Base-by-base conservation (phyloP, 2,113 vertebrate species). In the Scomber colias region DNA sequence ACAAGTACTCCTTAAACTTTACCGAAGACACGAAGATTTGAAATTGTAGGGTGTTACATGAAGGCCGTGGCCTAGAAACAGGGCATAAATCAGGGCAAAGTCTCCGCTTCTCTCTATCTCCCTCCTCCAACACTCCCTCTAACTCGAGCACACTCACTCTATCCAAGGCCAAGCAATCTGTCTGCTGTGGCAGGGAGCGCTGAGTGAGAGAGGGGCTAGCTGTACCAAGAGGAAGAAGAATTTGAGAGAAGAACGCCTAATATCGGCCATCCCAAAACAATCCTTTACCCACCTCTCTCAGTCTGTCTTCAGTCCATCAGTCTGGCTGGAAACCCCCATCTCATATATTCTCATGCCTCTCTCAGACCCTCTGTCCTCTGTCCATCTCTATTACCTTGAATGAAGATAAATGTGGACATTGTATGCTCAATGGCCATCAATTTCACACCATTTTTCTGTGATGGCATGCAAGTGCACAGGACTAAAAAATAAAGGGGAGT, bases 371-470 rank as follows among this genome's bases (percentile, higher is more conserved):
- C 81, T 46, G 62, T 81, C 74, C 75, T 53, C 84, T 76, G 62
- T 69, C 86, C 71, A 83, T 85, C 82, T 72, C 73, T 75, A 81
- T 91, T 70, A 86, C 69, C 46, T 56, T 68, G 81, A 93, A 92
- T 92, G 80, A 88, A 93, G 93, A 93, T 2, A 51, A 85, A 93
- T 93, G 70, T 72, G 77, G 66, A 71, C 76, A 27, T 31, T 50
- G 46, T 15, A 3, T 9, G 66, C 59, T 87, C 86, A 48, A 72
- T 12, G 50, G 79, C 57, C 71, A 87, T 89, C 87, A 69, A 68
- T 95, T 86, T 84, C 68, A 87, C 81, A 64, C 71, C 1, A 3
- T 63, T 72, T 49, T 50, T 10, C 14, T n/a, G 11, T 60, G 45
- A 27, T 19, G 27, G 19, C 16, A 31, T 69, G 17, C 55, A 40